Conservation (phyloP, 2,113 vertebrate species). For the Malurus elegans region DNA sequence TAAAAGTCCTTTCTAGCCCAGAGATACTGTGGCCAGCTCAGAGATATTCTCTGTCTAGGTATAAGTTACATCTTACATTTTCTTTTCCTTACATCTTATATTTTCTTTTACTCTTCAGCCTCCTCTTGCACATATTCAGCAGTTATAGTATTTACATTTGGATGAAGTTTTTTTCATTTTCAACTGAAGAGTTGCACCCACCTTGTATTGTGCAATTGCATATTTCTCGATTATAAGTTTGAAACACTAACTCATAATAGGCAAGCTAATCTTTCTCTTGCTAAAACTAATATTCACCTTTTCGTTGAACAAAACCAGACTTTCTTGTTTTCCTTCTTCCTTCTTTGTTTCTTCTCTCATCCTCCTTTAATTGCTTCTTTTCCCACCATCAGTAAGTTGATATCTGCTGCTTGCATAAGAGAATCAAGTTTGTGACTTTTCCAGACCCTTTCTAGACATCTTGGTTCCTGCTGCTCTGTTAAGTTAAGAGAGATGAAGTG, state of each 20-base stretch:
- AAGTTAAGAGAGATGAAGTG: background rate
- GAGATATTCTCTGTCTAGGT: background rate
- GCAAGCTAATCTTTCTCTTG: background rate
- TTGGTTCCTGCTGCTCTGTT: background rate
- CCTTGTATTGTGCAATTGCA: background rate
- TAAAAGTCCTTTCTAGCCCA: background rate
- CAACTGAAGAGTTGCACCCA: background rate
- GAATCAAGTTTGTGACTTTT: background rate
- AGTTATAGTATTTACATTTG: background rate
- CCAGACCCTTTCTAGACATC: background rate
- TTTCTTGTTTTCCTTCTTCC: conserved; percentile 7
- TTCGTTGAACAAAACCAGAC: background rate
- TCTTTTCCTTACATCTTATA: background rate
- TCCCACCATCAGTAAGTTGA: background rate
- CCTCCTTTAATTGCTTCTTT: background rate
- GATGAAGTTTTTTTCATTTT: background rate
- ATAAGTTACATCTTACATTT: background rate
- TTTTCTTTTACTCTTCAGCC: background rate
- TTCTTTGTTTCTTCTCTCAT: background rate
- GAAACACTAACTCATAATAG: background rate
- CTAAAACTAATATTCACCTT: background rate
- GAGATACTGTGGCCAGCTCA: background rate
- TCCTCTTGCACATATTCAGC: background rate
- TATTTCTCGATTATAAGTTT: background rate
- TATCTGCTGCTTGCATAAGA: background rate